These are phyloP conservation scores for Leucoma salicis DNA, from an alignment of 2,888 invertebrate species.

Conservation along the genomic window DNA sequence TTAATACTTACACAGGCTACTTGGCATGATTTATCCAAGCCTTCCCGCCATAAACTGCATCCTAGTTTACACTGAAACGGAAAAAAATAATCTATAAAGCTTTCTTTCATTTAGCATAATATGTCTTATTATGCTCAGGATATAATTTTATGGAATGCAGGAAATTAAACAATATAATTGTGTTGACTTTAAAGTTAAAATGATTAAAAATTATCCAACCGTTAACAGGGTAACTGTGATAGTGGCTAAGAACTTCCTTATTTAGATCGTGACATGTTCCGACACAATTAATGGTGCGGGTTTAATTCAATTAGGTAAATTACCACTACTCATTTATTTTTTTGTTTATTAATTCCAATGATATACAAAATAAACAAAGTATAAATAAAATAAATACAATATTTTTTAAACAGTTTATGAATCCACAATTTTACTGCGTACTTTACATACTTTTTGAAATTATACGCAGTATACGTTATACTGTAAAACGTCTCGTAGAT, in stretches of 20 bases:
- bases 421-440: too few species aligned
- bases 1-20: constrained; percentile 89
- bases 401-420: too few species aligned
- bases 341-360: constrained; percentile 42
- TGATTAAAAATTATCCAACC: constrained; percentile 21
- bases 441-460: too few species aligned
- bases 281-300: constrained; percentile 60
- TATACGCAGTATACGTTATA: too few species aligned
- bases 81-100: constrained; percentile 24
- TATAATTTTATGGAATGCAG: background rate
- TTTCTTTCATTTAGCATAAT: background rate
- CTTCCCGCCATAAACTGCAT: constrained; percentile 89
- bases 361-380: constrained; percentile 15
- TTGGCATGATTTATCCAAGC: constrained; percentile 89
- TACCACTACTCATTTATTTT: constrained; percentile 34
- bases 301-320: constrained; percentile 55
- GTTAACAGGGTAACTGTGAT: constrained; percentile 27
- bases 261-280: constrained; percentile 35
- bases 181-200: constrained; percentile 15
- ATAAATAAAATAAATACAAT: too few species aligned
- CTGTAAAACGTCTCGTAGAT: too few species aligned
- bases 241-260: constrained; percentile 34
- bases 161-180: background rate
- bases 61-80: constrained; percentile 89
- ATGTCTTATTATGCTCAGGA: too few species aligned